Percentiles rank a stretch among this genome's conserved stretches.
Conservation (phyloP, 2,797 vertebrate species). For the Meda fulgida region DNA sequence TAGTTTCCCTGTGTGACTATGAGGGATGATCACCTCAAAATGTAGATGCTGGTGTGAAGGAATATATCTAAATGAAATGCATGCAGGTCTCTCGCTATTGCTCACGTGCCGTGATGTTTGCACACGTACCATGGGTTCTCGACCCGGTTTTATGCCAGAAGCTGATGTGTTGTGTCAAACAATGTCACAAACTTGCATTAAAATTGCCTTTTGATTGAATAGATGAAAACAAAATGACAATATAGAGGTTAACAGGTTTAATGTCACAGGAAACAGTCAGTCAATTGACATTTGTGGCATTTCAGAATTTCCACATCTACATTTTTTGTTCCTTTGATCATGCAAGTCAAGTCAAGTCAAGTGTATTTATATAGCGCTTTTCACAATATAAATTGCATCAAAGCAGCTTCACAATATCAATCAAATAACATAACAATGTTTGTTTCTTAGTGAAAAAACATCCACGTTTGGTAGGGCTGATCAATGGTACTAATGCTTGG, state of each 20-base stretch:
- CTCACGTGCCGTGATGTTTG: not conserved
- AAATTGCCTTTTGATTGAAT: conserved; percentile 4
- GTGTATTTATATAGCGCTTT: no score
- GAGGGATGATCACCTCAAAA: not conserved
- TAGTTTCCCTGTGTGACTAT: not conserved
- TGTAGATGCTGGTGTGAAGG: not conserved
- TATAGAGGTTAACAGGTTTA: conserved; percentile 9
- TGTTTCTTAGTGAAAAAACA: no score
- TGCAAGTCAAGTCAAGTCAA: no score
- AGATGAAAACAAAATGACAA: conserved; percentile 19
- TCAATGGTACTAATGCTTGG: no score
- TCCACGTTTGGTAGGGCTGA: no score
- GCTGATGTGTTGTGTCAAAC: not conserved
- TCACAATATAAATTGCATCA: no score
- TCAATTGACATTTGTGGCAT: conserved; percentile 13
- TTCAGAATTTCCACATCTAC: conserved; percentile 7
- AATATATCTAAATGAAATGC: not conserved
- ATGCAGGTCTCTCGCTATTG: not conserved
- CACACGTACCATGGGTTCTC: not conserved
- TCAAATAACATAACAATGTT: no score
- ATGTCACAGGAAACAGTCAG: conserved; percentile 9
- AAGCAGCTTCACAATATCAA: no score
- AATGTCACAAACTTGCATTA: not conserved
- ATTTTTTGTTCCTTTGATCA: conserved; percentile 13
- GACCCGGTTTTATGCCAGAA: not conserved